These are phyloP conservation scores for Anodontia alba DNA, from an alignment of 2,888 invertebrate genomes.

Conservation along the genomic window DNA sequence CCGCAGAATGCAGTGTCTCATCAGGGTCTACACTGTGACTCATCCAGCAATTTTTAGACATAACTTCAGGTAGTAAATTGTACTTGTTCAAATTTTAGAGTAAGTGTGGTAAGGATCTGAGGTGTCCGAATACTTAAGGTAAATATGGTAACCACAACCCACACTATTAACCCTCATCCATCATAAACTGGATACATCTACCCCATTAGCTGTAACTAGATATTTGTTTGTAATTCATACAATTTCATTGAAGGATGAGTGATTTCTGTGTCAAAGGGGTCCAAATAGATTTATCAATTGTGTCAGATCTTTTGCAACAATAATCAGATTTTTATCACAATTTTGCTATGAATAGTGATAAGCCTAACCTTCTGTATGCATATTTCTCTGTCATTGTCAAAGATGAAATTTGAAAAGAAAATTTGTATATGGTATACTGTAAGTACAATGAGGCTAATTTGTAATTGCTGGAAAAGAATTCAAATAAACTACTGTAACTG, in stretches of 20 bases:
- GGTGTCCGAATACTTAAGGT: too few species aligned
- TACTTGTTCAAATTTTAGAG: too few species aligned
- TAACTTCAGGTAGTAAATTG: too few species aligned
- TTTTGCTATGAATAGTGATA: constrained; percentile 19
- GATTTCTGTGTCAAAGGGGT: constrained; percentile 10
- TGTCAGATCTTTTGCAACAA: constrained; percentile 10
- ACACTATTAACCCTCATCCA: not conserved
- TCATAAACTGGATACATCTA: constrained; percentile 3
- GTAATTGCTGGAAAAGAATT: too few species aligned
- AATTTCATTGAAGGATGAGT: constrained; percentile 16
- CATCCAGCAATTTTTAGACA: too few species aligned
- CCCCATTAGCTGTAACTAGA: constrained; percentile 30
- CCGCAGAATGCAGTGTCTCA: too few species aligned
- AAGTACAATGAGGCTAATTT: too few species aligned
- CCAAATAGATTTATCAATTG: constrained; percentile 15
- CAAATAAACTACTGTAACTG: too few species aligned
- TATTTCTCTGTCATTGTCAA: constrained; percentile 14
- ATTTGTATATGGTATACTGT: not conserved
- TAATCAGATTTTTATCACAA: constrained; percentile 13
- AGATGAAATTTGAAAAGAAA: not conserved
- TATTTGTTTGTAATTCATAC: constrained; percentile 34
- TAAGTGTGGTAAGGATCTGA: too few species aligned
- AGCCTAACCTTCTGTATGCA: not conserved
- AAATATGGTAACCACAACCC: too few species aligned
- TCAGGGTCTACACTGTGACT: too few species aligned